These are phyloP conservation scores for Ellobium chinense DNA, from an alignment of 2,888 invertebrate genomes.

Conservation along the genomic window DNA sequence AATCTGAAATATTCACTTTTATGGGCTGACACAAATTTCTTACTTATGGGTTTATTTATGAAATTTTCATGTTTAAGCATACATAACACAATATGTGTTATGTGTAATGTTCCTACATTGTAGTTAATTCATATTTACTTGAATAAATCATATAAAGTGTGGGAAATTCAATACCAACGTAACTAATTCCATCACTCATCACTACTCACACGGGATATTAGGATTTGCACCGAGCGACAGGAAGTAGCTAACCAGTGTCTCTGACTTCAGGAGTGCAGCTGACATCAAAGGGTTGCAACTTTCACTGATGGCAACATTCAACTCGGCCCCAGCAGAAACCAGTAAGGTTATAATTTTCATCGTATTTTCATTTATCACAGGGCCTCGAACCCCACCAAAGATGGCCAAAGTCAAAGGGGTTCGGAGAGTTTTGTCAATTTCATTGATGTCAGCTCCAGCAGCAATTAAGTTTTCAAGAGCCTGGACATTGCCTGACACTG, in stretches of 20 bases:
- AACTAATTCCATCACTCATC: no score
- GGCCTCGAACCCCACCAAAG: constrained; percentile 55
- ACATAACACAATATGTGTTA: no score
- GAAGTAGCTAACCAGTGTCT: constrained; percentile 58
- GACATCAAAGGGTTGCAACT: constrained; percentile 64
- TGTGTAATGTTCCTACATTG: no score
- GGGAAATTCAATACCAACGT: no score
- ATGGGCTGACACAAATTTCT: no score
- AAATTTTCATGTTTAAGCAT: no score
- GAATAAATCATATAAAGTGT: no score
- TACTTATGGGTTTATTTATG: no score
- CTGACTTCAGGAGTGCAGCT: constrained; percentile 58
- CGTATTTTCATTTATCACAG: constrained; percentile 53
- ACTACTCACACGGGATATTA: constrained; percentile 59
- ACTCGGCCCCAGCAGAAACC: constrained; percentile 60
- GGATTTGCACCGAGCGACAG: constrained; percentile 62
- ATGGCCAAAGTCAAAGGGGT: constrained; percentile 68
- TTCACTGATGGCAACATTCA: constrained; percentile 59
- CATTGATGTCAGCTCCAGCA: constrained; percentile 63
- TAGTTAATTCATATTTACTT: no score
- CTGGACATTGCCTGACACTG: constrained; percentile 55
- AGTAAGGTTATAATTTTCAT: constrained; percentile 62
- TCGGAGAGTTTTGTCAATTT: constrained; percentile 60
- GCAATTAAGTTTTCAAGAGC: constrained; percentile 61
- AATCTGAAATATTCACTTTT: no score